Percentiles rank a stretch among this genome's conserved stretches.
Evolutionary conservation across 2,888 invertebrate genomes (phyloP).

Genomic region (Limnephilus rhombicus): DNA sequence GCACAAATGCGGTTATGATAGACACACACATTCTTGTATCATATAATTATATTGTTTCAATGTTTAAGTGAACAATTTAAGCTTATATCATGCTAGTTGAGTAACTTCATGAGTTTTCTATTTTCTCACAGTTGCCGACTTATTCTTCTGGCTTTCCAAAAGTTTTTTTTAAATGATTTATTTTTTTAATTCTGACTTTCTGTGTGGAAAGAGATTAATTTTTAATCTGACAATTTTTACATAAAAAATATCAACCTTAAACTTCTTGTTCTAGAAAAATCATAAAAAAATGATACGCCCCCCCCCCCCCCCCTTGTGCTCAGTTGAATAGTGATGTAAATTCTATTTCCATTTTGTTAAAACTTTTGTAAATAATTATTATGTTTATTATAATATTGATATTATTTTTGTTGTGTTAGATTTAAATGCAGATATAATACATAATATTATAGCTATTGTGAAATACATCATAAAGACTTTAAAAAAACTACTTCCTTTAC

Average conservation of each 20-base stretch:
- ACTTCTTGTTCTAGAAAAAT: no score
- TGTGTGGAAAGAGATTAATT: neutral
- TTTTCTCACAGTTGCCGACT: neutral
- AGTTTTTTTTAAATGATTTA: neutral
- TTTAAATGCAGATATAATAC: neutral
- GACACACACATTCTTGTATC: neutral
- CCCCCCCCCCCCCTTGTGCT: no score
- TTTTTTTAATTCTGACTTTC: neutral
- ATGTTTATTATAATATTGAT: constrained; percentile 6
- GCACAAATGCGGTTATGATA: neutral
- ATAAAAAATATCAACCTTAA: no score
- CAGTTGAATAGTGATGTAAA: neutral
- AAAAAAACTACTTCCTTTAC: neutral
- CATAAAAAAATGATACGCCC: neutral
- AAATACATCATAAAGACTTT: neutral
- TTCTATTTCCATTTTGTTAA: neutral
- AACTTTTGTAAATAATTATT: constrained; percentile 20
- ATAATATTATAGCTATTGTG: neutral
- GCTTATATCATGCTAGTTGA: neutral
- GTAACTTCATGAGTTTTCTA: neutral
- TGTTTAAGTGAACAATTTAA: neutral
- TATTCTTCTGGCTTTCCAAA: neutral
- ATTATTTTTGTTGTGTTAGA: constrained; percentile 45
- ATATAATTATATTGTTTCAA: neutral
- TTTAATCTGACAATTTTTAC: no score